Evolutionary conservation across 2,888 invertebrate species (phyloP).

Genomic region (Apeira syringaria): DNA sequence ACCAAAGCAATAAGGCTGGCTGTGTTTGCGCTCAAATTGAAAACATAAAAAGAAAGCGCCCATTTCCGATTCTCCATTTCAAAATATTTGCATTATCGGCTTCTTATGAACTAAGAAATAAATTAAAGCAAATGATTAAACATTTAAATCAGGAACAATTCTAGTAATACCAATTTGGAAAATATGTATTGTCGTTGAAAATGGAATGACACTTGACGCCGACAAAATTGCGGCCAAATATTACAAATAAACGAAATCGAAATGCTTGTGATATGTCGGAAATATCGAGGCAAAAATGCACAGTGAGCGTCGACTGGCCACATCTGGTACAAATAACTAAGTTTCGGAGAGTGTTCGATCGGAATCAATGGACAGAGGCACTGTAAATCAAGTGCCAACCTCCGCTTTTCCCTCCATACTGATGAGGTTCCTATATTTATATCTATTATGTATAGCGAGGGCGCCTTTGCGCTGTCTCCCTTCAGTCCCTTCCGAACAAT

Average conservation of each 20-base stretch:
- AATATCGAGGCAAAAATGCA: conserved; percentile 26
- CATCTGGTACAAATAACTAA: conserved; percentile 29
- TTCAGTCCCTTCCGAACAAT: conserved; percentile 12
- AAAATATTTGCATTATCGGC: too few species aligned
- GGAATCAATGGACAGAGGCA: conserved; percentile 29
- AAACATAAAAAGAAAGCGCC: too few species aligned
- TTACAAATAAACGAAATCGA: conserved; percentile 14
- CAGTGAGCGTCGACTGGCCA: conserved; percentile 20
- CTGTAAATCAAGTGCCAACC: conserved; percentile 34
- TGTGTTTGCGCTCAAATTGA: too few species aligned
- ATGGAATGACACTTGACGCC: conserved; percentile 8
- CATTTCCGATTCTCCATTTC: too few species aligned
- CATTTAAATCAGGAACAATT: too few species aligned
- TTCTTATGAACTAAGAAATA: too few species aligned
- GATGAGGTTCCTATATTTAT: conserved; percentile 31
- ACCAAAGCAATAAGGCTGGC: too few species aligned
- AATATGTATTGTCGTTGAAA: neutral
- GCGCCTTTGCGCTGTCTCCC: conserved; percentile 22
- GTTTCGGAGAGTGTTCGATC: conserved; percentile 27
- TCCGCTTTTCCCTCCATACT: conserved; percentile 31
- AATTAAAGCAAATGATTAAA: too few species aligned
- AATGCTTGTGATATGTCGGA: conserved; percentile 19
- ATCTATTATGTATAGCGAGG: conserved; percentile 26
- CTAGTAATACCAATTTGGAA: too few species aligned
- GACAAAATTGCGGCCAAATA: conserved; percentile 8